These are phyloP conservation scores for Poliocrania exsul DNA, from an alignment of 2,797 vertebrate species.

Conservation along the genomic window DNA sequence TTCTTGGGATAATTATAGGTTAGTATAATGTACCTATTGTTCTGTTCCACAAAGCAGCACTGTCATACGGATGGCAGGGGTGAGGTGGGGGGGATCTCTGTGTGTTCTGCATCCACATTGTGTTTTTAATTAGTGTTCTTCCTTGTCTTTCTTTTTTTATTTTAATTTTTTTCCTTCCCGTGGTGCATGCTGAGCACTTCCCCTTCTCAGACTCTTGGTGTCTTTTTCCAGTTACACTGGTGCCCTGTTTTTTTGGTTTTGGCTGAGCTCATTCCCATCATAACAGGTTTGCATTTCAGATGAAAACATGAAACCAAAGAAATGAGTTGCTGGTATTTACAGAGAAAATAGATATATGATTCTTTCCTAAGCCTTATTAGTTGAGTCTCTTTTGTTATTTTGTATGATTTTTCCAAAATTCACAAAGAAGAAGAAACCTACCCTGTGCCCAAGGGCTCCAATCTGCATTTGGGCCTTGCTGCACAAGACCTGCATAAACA, in stretches of 20 bases:
- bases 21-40: conserved; percentile 81
- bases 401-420: background rate
- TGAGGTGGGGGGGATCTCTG: conserved; percentile 55
- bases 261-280: background rate
- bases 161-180: background rate
- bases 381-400: background rate
- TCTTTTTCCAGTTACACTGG: background rate
- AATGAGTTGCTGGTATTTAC: background rate
- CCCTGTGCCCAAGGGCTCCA: background rate
- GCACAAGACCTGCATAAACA: background rate
- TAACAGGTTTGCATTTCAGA: conserved; percentile 17
- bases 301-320: background rate
- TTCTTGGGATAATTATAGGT: conserved; percentile 77
- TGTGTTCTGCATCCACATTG: conserved; percentile 50
- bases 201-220: background rate
- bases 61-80: conserved; percentile 53
- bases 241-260: conserved; percentile 4
- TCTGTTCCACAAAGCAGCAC: conserved; percentile 75
- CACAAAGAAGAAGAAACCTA: background rate
- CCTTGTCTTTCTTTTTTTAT: background rate
- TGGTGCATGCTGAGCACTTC: background rate
- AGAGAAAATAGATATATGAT: background rate
- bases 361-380: background rate
- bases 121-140: conserved; percentile 50
- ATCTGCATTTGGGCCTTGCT: background rate